Evolutionary conservation across 2,888 invertebrate genomes (phyloP).

Genomic region (Rhamnusium bicolor): DNA sequence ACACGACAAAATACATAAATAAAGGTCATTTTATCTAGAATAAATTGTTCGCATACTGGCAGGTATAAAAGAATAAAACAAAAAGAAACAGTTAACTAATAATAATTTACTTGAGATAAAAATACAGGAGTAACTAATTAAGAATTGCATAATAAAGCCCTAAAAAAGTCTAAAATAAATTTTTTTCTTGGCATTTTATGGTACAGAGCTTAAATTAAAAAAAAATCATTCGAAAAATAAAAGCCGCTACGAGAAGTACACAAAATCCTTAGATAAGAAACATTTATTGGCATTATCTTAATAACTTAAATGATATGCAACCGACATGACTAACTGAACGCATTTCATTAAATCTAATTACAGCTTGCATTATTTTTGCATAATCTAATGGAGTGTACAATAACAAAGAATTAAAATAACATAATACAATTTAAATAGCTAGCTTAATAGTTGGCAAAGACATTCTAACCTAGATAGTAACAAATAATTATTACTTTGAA

Average conservation of each 20-base stretch:
- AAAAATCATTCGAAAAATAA: constrained; percentile 47
- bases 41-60: too few species aligned
- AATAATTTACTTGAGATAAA: constrained; percentile 54
- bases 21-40: too few species aligned
- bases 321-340: constrained; percentile 42
- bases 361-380: constrained; percentile 42
- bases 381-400: constrained; percentile 44
- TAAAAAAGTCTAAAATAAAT: constrained; percentile 45
- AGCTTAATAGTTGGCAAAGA: constrained; percentile 44
- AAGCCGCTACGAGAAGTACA: constrained; percentile 44
- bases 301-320: constrained; percentile 44
- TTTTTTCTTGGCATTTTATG: constrained; percentile 34
- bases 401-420: constrained; percentile 39
- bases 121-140: constrained; percentile 34
- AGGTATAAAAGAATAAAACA: constrained; percentile 25
- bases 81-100: constrained; percentile 42
- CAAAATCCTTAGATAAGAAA: constrained; percentile 30
- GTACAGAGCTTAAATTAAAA: constrained; percentile 38
- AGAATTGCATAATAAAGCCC: constrained; percentile 36
- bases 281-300: constrained; percentile 34
- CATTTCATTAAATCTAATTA: constrained; percentile 39
- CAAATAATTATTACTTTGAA: constrained; percentile 36
- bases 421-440: constrained; percentile 46
- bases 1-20: too few species aligned
- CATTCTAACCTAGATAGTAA: constrained; percentile 43